Evolutionary conservation across 2,113 vertebrate species (phyloP).

Genomic region (Rana temporaria): DNA sequence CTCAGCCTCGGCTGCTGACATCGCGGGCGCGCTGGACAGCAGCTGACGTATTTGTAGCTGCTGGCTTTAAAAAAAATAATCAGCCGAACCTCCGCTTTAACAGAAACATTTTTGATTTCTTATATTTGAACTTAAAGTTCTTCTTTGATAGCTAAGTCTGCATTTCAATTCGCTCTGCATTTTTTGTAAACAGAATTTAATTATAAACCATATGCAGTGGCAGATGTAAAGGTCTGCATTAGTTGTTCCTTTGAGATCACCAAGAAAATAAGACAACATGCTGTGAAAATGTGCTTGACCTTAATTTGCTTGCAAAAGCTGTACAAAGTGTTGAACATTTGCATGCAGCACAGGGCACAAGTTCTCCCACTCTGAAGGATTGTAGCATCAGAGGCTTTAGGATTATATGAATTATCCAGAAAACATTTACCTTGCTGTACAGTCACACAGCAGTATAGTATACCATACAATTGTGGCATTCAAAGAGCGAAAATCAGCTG

Average conservation of each 20-base stretch:
- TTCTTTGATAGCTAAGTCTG: background rate
- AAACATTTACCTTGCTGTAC: constrained; percentile 38
- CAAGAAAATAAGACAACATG: constrained; percentile 58
- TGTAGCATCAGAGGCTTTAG: constrained; percentile 24
- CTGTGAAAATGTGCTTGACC: constrained; percentile 64
- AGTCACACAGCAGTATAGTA: background rate
- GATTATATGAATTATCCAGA: background rate
- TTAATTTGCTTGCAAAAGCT: constrained; percentile 56
- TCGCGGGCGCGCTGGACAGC: no score
- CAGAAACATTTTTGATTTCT: background rate
- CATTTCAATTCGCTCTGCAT: constrained; percentile 39
- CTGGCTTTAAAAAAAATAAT: no score
- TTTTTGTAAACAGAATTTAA: constrained; percentile 49
- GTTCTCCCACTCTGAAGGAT: constrained; percentile 45
- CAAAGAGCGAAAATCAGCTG: constrained; percentile 32
- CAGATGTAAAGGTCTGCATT: constrained; percentile 58
- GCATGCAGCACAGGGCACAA: constrained; percentile 4
- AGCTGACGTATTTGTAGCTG: no score
- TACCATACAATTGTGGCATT: constrained; percentile 33
- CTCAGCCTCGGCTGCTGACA: no score
- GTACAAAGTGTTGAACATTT: constrained; percentile 47
- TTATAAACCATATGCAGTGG: constrained; percentile 61
- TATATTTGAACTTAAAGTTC: constrained; percentile 2
- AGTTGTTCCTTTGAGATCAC: constrained; percentile 62
- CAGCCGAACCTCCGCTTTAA: no score